Base-by-base conservation (phyloP, 2,888 invertebrate genomes). In the Therioaphis trifolii region DNA sequence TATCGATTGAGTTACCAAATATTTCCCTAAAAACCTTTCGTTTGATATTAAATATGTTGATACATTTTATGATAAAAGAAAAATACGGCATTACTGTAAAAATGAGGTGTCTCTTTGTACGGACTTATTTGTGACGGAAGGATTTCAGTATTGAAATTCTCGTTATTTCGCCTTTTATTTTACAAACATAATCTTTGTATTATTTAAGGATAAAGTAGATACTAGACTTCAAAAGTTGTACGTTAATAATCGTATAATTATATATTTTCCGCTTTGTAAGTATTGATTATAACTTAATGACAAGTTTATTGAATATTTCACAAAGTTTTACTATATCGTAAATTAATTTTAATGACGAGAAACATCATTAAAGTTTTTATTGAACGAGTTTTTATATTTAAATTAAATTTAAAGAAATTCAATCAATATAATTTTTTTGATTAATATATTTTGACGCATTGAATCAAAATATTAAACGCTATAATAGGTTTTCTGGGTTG, bases 281-380 rank as follows among this genome's bases (percentile, higher is more conserved):
- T 14, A 72, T 61, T 43, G 43, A 76, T 61, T 76, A 76, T 21
- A 76, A 61, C 24, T 7, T 43, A 14, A 29, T 14, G 27, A 61
- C 24, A 43, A 61, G 24, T 76, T 61, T 43, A 63, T 63, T 29
- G 63, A 76, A 46, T 63, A 46, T 43, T 76, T n/a, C 27, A 27
- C 61, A 27, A 76, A 61, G 61, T 46, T 75, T 75, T 11, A 46
- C n/a, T 43, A 61, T 76, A 61, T 76, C 21, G 21, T 46, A 63
- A 76, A 63, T 63, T 46, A 29, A 63, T 76, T 49, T 76, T 63
- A 63, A 63, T 21, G 12, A 76, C n/a, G 76, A 75, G 55, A 63
- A 46, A 76, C 63, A 43, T 76, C n/a, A 49, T 76, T 76, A 46
- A 21, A 76, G 29, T 76, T 63, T 14, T 46, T 29, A 29, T n/a